phyloP scores from a whole-genome alignment of 2,113 vertebrate species.

The Lanius ludovicianus region DNA sequence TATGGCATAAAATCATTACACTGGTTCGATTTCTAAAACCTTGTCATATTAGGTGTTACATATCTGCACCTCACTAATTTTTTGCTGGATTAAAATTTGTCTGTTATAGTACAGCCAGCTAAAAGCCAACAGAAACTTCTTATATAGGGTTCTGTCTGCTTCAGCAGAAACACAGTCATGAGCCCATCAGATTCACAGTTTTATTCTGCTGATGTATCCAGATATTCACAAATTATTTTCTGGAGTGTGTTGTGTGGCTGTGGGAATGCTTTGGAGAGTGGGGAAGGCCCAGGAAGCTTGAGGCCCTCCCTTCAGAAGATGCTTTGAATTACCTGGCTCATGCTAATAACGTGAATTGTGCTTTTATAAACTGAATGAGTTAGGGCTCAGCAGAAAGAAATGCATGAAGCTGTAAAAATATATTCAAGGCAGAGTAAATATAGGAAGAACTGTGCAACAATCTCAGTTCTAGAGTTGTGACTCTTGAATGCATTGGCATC shows the following conservation, averaged over 20 bases:
- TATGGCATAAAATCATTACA: too few species aligned
- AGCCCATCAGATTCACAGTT: background rate
- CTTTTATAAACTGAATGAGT: background rate
- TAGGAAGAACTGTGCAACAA: background rate
- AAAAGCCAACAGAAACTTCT: background rate
- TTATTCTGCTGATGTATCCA: background rate
- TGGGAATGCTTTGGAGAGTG: background rate
- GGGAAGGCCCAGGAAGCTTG: background rate
- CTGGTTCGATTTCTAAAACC: too few species aligned
- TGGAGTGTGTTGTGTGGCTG: accelerated
- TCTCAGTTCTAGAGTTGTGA: background rate
- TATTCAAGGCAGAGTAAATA: background rate
- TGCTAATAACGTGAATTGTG: background rate
- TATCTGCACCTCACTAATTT: too few species aligned
- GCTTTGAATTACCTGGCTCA: background rate
- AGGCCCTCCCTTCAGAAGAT: background rate
- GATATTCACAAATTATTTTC: background rate
- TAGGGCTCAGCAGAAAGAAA: background rate
- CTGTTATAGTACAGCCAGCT: too few species aligned
- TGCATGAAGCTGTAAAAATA: background rate
- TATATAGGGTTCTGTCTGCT: background rate
- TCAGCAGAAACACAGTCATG: background rate
- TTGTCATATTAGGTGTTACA: too few species aligned
- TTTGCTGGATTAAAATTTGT: too few species aligned
- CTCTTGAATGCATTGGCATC: background rate